These are phyloP conservation scores for Hiodon alosoides DNA, from an alignment of 2,113 vertebrate species.

Conservation along the genomic window DNA sequence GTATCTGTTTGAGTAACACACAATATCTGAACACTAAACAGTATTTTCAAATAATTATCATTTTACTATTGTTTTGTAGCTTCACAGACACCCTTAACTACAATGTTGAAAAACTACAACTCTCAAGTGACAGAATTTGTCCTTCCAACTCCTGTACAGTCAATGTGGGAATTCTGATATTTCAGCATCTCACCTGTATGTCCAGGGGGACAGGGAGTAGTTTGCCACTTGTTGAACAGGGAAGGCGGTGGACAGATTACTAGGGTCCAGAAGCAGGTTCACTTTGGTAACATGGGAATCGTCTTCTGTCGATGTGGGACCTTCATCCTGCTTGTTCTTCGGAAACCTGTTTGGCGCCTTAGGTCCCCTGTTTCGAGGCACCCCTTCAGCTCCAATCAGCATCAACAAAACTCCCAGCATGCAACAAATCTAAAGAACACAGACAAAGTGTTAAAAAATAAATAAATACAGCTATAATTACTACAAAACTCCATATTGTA, in stretches of 20 bases:
- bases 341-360: neutral
- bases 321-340: neutral
- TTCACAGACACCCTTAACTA: too few species aligned
- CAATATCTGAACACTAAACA: neutral
- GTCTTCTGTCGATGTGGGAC: fast-evolving
- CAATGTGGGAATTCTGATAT: too few species aligned
- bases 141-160: too few species aligned
- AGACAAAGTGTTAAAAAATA: neutral
- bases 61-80: too few species aligned
- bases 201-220: constrained; percentile 64
- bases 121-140: too few species aligned
- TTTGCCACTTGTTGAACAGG: constrained; percentile 39
- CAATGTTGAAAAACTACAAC: too few species aligned
- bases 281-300: constrained; percentile 23
- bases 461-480: neutral
- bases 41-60: too few species aligned
- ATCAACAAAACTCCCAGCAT: constrained; percentile 17
- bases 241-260: neutral
- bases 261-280: constrained; percentile 45
- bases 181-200: constrained; percentile 47
- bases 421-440: constrained; percentile 38
- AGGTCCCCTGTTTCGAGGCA: neutral
- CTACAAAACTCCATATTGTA: neutral
- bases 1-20: neutral
- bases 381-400: constrained; percentile 21